phyloP scores from a whole-genome alignment of 2,797 vertebrate genomes.

The Oreortyx pictus region DNA sequence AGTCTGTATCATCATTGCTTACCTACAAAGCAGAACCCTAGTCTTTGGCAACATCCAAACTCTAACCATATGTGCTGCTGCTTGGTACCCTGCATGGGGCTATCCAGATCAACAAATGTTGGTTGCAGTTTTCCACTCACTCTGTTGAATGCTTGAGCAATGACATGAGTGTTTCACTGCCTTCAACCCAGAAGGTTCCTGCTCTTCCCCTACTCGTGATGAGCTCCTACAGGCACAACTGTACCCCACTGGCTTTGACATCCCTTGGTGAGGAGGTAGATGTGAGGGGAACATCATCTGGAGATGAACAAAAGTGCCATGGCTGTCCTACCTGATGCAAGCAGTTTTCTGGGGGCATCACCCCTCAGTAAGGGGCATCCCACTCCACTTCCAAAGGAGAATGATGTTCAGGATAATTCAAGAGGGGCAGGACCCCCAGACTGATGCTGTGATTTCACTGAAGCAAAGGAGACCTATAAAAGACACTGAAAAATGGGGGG shows the following conservation, averaged over 20 bases:
- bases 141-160: not conserved
- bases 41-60: not conserved
- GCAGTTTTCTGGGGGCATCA: not conserved
- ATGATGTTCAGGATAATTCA: not conserved
- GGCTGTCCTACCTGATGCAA: fast-evolving
- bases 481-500: not conserved
- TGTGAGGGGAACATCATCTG: not conserved
- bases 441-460: fast-evolving
- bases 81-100: not conserved
- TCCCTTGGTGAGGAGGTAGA: not conserved
- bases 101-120: not conserved
- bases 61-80: not conserved
- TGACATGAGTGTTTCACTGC: not conserved
- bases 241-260: not conserved
- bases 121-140: not conserved
- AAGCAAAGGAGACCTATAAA: not conserved
- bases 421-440: not conserved
- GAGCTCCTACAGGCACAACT: not conserved
- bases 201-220: not conserved
- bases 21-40: not conserved
- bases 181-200: not conserved
- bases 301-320: not conserved
- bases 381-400: not conserved
- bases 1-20: not conserved
- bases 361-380: not conserved